Conservation (phyloP, 64 coral and sea anemone genomes). For the Anthopleura sola region DNA sequence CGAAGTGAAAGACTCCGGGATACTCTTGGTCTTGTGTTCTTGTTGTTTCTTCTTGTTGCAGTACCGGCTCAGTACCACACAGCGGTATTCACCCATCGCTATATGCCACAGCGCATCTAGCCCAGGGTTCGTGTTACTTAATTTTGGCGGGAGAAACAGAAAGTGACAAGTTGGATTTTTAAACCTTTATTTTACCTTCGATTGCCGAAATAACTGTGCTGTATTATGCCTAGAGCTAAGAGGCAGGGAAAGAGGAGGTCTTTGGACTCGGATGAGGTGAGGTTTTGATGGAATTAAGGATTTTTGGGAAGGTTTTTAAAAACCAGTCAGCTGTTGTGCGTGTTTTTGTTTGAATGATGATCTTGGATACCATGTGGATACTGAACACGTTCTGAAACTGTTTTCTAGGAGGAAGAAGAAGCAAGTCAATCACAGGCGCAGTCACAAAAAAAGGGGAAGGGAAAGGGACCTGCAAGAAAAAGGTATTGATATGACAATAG, state of each 20-base stretch:
- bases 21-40: neutral
- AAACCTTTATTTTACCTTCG: neutral
- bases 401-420: conserved; percentile 29
- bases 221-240: conserved; percentile 52
- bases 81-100: conserved; percentile 7
- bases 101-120: neutral
- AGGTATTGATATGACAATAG: neutral
- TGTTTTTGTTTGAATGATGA: neutral
- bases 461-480: neutral
- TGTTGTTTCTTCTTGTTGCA: neutral
- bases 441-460: conserved; percentile 10
- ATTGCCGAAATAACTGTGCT: neutral
- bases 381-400: too few relatives aligned
- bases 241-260: conserved; percentile 33
- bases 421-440: conserved; percentile 5
- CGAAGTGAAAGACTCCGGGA: neutral
- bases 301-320: neutral
- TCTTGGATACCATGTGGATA: too few relatives aligned
- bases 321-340: neutral
- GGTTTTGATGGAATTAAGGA: neutral
- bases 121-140: conserved; percentile 21
- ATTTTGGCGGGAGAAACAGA: conserved; percentile 18
- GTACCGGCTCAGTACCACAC: neutral
- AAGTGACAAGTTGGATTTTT: neutral
- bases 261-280: conserved; percentile 45